Conservation (phyloP, 35 echinoderm and acorn worm species). For the Ophioderma brevispina region DNA sequence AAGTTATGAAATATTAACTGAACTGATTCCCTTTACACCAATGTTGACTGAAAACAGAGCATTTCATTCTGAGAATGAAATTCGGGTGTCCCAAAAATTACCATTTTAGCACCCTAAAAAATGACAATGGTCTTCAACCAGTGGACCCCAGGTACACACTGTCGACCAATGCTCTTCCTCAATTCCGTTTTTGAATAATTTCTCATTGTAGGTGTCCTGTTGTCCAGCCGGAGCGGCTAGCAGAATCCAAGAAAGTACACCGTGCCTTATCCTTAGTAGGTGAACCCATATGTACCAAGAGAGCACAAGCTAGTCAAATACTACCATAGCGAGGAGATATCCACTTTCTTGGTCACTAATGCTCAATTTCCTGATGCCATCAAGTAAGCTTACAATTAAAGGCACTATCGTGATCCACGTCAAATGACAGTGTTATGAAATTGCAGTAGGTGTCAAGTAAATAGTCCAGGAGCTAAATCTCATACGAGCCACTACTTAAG, state of each 20-base stretch:
- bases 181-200: too few species aligned
- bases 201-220: conserved; percentile 79
- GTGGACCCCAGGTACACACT: not conserved
- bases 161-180: not conserved
- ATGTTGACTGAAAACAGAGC: too few species aligned
- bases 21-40: too few species aligned
- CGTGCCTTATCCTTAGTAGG: conserved; percentile 96
- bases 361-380: conserved; percentile 99
- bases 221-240: conserved; percentile 82
- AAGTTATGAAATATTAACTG: too few species aligned
- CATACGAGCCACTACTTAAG: too few species aligned
- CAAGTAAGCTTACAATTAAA: conserved; percentile 38
- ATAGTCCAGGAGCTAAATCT: too few species aligned
- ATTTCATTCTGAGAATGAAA: not conserved
- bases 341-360: conserved; percentile 98
- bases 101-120: too few species aligned
- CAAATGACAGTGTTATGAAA: too few species aligned
- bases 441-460: too few species aligned
- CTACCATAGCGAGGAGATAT: conserved; percentile 81
- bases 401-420: too few species aligned
- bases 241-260: conserved; percentile 90
- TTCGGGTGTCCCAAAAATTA: not conserved
- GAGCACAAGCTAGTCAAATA: conserved; percentile 75
- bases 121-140: not conserved
- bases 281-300: conserved; percentile 99